These are phyloP conservation scores for Ivindomyrus marchei DNA, from an alignment of 2,113 vertebrate species.

Conservation along the genomic window DNA sequence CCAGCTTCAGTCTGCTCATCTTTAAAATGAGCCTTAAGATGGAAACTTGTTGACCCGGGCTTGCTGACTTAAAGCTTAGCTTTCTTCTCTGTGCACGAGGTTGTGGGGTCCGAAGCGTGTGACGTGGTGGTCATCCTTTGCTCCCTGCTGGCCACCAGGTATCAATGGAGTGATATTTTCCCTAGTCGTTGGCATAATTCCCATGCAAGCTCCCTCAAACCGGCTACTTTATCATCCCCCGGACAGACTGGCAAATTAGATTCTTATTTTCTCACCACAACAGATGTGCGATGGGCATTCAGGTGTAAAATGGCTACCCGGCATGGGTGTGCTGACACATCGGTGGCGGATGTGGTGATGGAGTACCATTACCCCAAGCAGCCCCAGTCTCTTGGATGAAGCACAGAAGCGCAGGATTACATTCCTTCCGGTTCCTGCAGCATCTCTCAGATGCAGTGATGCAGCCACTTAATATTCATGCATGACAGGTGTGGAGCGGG, in stretches of 20 bases:
- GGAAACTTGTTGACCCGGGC: not conserved
- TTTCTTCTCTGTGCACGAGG: not conserved
- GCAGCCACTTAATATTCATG: not conserved
- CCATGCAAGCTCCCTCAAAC: not conserved
- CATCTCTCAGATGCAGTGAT: not conserved
- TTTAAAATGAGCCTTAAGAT: not conserved
- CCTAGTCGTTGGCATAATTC: not conserved
- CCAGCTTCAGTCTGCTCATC: not conserved
- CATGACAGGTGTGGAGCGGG: not conserved
- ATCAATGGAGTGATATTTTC: not conserved
- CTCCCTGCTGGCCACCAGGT: not conserved
- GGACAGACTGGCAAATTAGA: not conserved
- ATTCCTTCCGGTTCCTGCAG: not conserved
- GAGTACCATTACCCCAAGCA: not conserved
- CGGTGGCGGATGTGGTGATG: not conserved
- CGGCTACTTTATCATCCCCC: not conserved
- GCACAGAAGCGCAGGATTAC: not conserved
- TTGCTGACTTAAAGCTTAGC: not conserved
- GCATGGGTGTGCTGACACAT: not conserved
- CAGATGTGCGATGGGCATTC: slow-evolving; percentile 12
- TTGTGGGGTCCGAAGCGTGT: not conserved
- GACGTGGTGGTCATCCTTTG: not conserved
- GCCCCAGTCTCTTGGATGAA: not conserved
- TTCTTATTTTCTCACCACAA: not conserved
- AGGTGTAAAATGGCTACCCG: slow-evolving; percentile 7